Conservation (phyloP, 2,113 vertebrate genomes). For the Anseranas semipalmata region DNA sequence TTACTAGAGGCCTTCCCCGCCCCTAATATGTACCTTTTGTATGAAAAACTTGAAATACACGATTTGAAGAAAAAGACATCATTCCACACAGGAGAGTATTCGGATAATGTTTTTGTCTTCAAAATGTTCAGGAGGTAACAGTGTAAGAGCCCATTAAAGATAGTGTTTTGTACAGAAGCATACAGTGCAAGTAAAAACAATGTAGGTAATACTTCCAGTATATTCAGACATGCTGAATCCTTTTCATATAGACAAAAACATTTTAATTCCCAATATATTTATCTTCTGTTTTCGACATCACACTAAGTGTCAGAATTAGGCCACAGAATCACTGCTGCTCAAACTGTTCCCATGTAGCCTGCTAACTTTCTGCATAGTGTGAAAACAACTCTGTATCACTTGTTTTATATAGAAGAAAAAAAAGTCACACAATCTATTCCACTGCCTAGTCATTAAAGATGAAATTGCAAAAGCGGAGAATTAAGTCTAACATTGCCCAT, state of each 20-base stretch:
- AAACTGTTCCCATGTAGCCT: background rate
- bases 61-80: background rate
- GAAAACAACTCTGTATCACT: background rate
- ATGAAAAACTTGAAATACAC: background rate
- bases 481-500: background rate
- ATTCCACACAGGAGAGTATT: background rate
- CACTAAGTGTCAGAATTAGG: background rate
- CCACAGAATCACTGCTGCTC: background rate
- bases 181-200: background rate
- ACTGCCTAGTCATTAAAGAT: background rate
- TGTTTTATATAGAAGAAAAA: background rate
- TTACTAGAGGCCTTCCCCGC: background rate
- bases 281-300: background rate
- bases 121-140: background rate
- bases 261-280: background rate
- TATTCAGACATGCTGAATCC: background rate
- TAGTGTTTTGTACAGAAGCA: background rate
- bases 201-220: background rate
- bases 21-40: background rate
- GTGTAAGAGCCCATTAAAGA: background rate
- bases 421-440: background rate
- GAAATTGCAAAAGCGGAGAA: background rate
- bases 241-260: background rate
- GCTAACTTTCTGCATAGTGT: background rate
- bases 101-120: background rate